Evolutionary conservation across 2,888 invertebrate species (phyloP).

Genomic region (Nemotelus pantherinus): DNA sequence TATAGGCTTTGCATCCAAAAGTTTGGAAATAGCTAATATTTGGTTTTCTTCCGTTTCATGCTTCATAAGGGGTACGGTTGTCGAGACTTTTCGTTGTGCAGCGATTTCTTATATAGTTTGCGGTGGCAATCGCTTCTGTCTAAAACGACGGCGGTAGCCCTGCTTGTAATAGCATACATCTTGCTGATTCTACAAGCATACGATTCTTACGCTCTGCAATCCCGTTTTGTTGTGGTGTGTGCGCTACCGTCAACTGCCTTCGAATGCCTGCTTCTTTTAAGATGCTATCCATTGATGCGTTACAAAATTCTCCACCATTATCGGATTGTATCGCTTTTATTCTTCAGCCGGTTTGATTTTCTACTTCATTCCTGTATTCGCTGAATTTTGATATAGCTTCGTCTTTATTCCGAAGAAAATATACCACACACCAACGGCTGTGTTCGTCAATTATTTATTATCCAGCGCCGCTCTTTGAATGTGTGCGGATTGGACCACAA

Average conservation of each 20-base stretch:
- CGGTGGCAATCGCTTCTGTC: conserved; percentile 50
- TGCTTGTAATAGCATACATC: conserved; percentile 51
- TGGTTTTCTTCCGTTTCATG: no score
- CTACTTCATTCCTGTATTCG: conserved; percentile 16
- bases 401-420: conserved; percentile 23
- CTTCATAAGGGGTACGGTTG: not conserved
- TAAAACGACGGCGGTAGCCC: conserved; percentile 11
- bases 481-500: conserved; percentile 11
- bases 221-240: conserved; percentile 53
- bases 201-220: conserved; percentile 52
- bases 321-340: conserved; percentile 32
- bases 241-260: conserved; percentile 48
- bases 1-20: no score
- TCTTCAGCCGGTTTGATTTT: conserved; percentile 45
- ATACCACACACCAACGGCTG: conserved; percentile 15
- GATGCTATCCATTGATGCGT: not conserved
- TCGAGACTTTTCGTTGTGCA: conserved; percentile 36
- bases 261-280: conserved; percentile 48
- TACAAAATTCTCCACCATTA: conserved; percentile 21
- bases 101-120: conserved; percentile 49
- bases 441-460: conserved; percentile 20
- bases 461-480: not conserved
- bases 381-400: conserved; percentile 2
- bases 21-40: no score
- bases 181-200: conserved; percentile 51